phyloP scores from a whole-genome alignment of 2,797 vertebrate genomes.

The Microchirus variegatus region DNA sequence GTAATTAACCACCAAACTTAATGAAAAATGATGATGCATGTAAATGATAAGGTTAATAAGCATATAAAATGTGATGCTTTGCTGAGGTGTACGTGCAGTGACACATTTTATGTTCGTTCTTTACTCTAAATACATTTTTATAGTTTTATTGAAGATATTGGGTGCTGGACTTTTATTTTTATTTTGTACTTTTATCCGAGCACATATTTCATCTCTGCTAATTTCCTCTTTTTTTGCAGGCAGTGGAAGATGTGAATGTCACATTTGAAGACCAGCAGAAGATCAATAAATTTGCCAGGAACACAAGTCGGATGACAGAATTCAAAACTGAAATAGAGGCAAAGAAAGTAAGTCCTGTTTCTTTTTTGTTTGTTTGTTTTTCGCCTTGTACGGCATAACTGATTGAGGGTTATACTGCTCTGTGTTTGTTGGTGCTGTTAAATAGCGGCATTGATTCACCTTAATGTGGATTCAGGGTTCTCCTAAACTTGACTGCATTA shows the following conservation, averaged over 20 bases:
- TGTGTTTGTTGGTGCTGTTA: background rate
- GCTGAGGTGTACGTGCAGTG: too few species aligned
- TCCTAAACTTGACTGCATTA: background rate
- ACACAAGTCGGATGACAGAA: slow-evolving; percentile 93
- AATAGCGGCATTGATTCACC: background rate
- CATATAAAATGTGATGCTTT: too few species aligned
- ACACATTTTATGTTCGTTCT: too few species aligned
- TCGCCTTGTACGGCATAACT: background rate
- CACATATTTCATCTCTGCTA: background rate
- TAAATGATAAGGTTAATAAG: too few species aligned
- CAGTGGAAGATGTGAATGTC: slow-evolving; percentile 95
- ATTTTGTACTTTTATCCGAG: background rate
- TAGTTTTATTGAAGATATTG: background rate
- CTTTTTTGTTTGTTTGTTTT: background rate
- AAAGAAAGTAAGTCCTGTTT: slow-evolving; percentile 85
- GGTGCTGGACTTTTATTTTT: too few species aligned
- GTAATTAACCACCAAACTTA: too few species aligned
- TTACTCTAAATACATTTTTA: background rate
- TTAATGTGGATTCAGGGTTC: background rate
- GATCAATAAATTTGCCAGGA: slow-evolving; percentile 97
- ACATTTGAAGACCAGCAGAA: slow-evolving; percentile 98
- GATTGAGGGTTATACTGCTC: background rate
- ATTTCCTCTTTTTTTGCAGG: slow-evolving; percentile 72
- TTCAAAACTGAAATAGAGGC: slow-evolving; percentile 96
- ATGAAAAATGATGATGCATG: too few species aligned